These are phyloP conservation scores for Oreochromis mossambicus DNA, from an alignment of 2,797 vertebrate genomes.

Conservation along the genomic window DNA sequence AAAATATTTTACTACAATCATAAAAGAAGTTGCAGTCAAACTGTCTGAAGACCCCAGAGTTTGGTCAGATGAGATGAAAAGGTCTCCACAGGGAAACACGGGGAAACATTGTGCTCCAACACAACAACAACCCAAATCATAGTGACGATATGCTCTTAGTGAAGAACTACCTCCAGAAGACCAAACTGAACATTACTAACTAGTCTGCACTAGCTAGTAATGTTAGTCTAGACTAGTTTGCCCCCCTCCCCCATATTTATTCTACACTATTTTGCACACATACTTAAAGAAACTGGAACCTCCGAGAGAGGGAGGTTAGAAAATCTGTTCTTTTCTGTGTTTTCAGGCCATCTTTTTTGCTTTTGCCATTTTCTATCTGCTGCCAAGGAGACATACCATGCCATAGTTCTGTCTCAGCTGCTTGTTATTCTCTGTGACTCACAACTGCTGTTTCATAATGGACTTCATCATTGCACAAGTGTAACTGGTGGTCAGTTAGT, in stretches of 20 bases:
- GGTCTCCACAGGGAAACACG: not conserved
- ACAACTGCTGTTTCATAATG: conserved; percentile 7
- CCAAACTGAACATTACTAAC: not conserved
- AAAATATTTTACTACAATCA: not conserved
- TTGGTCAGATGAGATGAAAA: not conserved
- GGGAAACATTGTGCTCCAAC: not conserved
- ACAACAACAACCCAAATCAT: not conserved
- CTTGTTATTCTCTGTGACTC: conserved; percentile 12
- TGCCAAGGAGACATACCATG: not conserved
- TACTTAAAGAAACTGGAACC: not conserved
- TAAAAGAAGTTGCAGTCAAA: not conserved
- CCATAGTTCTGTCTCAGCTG: not conserved
- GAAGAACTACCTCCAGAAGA: not conserved
- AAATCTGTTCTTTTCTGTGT: not conserved
- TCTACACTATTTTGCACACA: not conserved
- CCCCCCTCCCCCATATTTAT: not conserved
- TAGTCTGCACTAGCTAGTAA: not conserved
- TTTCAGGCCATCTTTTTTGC: not conserved
- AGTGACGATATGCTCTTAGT: not conserved
- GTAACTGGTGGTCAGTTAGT: conserved; percentile 15
- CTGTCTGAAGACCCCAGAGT: not conserved
- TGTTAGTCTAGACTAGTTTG: not conserved
- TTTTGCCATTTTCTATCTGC: not conserved
- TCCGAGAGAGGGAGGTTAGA: not conserved
- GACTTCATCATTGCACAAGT: not conserved